Evolutionary conservation across 2,888 invertebrate genomes (phyloP).

Genomic region (Liopterus haemorrhoidalis): DNA sequence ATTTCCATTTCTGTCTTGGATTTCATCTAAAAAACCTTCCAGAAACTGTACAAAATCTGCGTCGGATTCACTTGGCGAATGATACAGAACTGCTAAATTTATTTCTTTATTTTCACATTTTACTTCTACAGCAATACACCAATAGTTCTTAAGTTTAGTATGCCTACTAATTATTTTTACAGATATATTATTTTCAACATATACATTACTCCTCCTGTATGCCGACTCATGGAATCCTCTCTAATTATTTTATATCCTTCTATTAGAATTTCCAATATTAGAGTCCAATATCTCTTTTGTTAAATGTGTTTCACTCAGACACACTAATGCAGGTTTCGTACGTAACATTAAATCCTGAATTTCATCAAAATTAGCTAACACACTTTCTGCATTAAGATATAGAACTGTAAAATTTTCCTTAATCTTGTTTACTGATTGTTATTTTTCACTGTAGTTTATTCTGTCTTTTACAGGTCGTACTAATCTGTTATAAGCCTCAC

Average conservation of each 20-base stretch:
- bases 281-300: background rate
- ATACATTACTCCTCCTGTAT: constrained; percentile 1
- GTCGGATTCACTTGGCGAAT: background rate
- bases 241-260: background rate
- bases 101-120: background rate
- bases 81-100: background rate
- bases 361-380: background rate
- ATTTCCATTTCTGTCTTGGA: background rate
- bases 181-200: background rate
- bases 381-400: background rate
- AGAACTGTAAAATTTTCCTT: background rate
- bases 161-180: background rate
- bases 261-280: background rate
- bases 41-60: background rate
- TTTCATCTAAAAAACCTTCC: background rate
- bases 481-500: constrained; percentile 4
- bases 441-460: background rate
- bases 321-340: background rate
- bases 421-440: background rate
- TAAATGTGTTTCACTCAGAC: constrained; percentile 1
- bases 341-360: background rate
- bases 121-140: background rate
- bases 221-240: background rate
- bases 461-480: background rate
- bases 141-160: background rate